Percentiles rank a stretch among this genome's conserved stretches.
phyloP scores from a whole-genome alignment of 2,113 vertebrate species.

The Atrichornis clamosus region DNA sequence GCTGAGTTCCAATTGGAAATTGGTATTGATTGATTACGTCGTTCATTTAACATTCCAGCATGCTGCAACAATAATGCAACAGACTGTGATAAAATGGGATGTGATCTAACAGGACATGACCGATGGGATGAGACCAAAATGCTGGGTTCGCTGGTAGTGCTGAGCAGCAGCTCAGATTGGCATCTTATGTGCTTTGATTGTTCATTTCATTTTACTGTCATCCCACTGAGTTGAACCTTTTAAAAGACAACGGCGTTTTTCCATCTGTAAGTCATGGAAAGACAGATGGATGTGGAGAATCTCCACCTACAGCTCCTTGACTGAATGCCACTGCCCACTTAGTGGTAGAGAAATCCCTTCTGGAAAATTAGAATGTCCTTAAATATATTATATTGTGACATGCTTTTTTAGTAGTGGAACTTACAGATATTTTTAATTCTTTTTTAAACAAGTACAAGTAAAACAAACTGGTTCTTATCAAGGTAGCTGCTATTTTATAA shows the following conservation, averaged over 20 bases:
- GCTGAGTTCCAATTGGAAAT: constrained; percentile 13
- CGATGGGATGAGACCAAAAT: constrained; percentile 4
- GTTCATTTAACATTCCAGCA: constrained; percentile 45
- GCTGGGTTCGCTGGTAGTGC: neutral
- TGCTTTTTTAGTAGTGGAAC: constrained; percentile 23
- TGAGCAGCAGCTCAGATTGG: constrained; percentile 16
- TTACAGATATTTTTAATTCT: constrained; percentile 39
- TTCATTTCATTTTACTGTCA: constrained; percentile 68
- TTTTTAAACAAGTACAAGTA: constrained; percentile 42
- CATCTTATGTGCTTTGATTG: constrained; percentile 64
- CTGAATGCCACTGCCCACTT: constrained; percentile 60
- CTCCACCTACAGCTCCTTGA: constrained; percentile 56
- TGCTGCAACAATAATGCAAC: constrained; percentile 40
- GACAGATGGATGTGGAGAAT: constrained; percentile 63
- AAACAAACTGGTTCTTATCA: constrained; percentile 44
- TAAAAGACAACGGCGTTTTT: constrained; percentile 51
- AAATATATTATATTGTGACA: constrained; percentile 8
- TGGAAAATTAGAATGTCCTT: constrained; percentile 34
- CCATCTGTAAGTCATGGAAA: constrained; percentile 57
- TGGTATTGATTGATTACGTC: constrained; percentile 44
- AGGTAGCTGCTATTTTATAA: constrained; percentile 30
- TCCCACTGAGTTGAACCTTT: constrained; percentile 61
- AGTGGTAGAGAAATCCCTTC: constrained; percentile 28
- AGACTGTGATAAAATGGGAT: constrained; percentile 35
- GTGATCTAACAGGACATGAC: constrained; percentile 51